Percentiles rank a stretch among this genome's conserved stretches.
Conservation (phyloP, 2,797 vertebrate species). For the Sphenopsis melanotis region DNA sequence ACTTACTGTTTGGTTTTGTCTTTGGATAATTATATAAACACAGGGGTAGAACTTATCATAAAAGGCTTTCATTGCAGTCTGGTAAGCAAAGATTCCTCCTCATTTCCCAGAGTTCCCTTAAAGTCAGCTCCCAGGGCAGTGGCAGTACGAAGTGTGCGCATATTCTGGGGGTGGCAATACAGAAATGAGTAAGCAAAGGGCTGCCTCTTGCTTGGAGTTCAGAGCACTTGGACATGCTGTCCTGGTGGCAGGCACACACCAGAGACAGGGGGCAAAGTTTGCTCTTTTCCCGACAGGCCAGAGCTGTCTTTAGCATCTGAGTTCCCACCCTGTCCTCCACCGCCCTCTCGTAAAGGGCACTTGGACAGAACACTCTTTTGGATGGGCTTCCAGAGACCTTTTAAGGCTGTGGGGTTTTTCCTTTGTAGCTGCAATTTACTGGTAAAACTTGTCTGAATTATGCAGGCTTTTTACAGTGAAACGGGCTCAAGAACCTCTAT, state of each 20-base stretch:
- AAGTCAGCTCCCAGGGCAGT: neutral
- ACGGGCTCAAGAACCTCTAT: neutral
- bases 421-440: conserved; percentile 8
- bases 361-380: neutral
- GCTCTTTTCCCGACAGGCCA: neutral
- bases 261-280: neutral
- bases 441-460: conserved; percentile 23
- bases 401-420: neutral
- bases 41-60: neutral
- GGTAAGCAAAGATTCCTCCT: neutral
- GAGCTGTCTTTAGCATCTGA: neutral
- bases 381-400: conserved; percentile 25
- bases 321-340: neutral
- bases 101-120: neutral
- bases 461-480: neutral
- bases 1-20: neutral
- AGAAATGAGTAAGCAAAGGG: neutral
- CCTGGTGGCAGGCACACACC: neutral
- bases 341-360: accelerated
- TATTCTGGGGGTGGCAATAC: neutral
- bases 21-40: neutral
- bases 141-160: accelerated
- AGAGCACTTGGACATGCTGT: neutral
- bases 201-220: neutral
- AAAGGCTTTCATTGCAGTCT: neutral